phyloP scores from a whole-genome alignment of 2,797 vertebrate genomes.

The Zenarchopterus dispar region DNA sequence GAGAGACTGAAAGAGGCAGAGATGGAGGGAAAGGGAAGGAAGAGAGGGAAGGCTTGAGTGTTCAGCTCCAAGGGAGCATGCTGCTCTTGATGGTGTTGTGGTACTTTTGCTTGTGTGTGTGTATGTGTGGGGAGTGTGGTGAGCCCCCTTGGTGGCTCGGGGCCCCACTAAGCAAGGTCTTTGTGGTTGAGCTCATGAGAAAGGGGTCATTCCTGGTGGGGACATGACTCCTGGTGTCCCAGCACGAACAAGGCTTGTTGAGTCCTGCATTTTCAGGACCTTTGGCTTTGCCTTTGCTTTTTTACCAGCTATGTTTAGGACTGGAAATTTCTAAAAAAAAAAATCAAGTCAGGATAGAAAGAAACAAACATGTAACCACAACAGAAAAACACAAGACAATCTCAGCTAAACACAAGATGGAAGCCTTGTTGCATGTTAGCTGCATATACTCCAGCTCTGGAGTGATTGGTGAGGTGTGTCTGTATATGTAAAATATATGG shows the following conservation, averaged over 20 bases:
- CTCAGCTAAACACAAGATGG: constrained; percentile 66
- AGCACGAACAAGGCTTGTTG: constrained; percentile 55
- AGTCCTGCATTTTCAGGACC: constrained; percentile 52
- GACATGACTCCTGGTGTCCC: constrained; percentile 53
- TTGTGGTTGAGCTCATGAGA: constrained; percentile 71
- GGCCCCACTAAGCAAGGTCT: constrained; percentile 70
- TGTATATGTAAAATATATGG: constrained; percentile 58
- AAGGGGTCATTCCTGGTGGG: constrained; percentile 70
- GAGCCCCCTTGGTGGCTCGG: constrained; percentile 61
- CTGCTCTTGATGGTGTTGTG: constrained; percentile 74
- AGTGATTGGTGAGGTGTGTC: constrained; percentile 80
- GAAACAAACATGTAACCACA: constrained; percentile 33
- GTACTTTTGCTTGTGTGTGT: constrained; percentile 59
- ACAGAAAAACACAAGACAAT: constrained; percentile 37
- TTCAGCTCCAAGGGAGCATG: constrained; percentile 69
- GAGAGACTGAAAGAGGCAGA: constrained; percentile 86
- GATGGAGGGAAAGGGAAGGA: constrained; percentile 64
- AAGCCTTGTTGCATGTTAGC: constrained; percentile 68
- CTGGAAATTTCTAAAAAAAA: constrained; percentile 30
- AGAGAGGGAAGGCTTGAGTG: constrained; percentile 68
- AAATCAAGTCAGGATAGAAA: constrained; percentile 15
- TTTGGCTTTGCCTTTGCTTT: constrained; percentile 39
- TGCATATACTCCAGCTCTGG: constrained; percentile 40
- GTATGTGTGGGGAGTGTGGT: constrained; percentile 58
- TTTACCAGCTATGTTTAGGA: constrained; percentile 11